A percentile compares a stretch with the other conserved stretches of the same genome.
These are phyloP conservation scores for Etheostoma cragini DNA, from an alignment of 2,113 vertebrate species.

Conservation along the genomic window DNA sequence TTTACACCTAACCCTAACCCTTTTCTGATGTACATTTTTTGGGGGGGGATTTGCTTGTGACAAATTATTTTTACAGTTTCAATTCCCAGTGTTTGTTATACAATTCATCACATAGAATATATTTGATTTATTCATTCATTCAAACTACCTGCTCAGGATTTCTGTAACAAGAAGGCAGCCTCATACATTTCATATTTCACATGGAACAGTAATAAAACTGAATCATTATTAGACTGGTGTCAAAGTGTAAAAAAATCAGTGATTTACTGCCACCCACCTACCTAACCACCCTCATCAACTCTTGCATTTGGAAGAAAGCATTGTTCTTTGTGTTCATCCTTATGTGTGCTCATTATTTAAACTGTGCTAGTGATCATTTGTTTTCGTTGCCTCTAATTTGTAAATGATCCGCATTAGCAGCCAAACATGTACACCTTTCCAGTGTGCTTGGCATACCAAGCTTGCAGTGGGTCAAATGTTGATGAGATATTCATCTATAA, in stretches of 20 bases:
- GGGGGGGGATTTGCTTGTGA: background rate
- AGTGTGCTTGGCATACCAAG: constrained; percentile 46
- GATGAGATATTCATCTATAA: constrained; percentile 62
- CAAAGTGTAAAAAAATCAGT: background rate
- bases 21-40: background rate
- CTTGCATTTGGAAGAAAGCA: constrained; percentile 13
- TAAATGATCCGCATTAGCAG: constrained; percentile 61
- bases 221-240: background rate
- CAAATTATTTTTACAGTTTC: background rate
- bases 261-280: background rate
- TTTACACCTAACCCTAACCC: background rate
- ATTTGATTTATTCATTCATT: constrained; percentile 5
- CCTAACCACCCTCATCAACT: background rate
- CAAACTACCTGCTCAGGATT: background rate
- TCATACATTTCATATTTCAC: background rate
- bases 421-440: constrained; percentile 38
- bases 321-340: constrained; percentile 11
- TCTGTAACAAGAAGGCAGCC: background rate
- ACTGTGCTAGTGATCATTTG: constrained; percentile 57
- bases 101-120: background rate
- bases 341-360: constrained; percentile 50
- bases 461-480: constrained; percentile 63
- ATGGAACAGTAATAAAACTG: background rate
- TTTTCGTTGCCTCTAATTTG: constrained; percentile 66
- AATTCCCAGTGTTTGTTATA: background rate